Base-by-base conservation (phyloP, 1,140 invertebrate genomes). In the Oryzaephilus surinamensis region DNA sequence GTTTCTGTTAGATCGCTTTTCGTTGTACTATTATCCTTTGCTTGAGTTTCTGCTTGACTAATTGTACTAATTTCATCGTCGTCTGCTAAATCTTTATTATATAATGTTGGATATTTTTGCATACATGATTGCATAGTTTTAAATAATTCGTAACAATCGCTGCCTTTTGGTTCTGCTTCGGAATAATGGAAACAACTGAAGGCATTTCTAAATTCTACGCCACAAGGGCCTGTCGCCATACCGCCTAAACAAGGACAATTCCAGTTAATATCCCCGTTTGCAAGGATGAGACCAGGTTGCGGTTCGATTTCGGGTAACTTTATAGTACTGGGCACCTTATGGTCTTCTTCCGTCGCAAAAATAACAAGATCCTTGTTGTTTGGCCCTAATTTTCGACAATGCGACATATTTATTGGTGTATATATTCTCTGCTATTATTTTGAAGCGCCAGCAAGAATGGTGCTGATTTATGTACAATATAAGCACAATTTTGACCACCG, bases 151-250 rank as follows among this genome's bases (percentile, higher is more conserved):
- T 84, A 83, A 62, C 94, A 97, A 49, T 97, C 88, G 17, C 79
- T 82, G 12, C 70, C 76, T 67, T 74, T 77, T 20, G 65, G 67
- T 46, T 74, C 72, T 20, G 56, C 66, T 52, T 62, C 65, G 36
- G 80, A 84, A 52, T 90, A 88, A 64, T 96, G 91, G 62, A 96
- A 96, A 66, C 93, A 98, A 12, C 85, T 82, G 60, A 97, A 95
- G 1, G 93, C 91, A 45, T 93, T 84, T 33, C 92, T 65, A 62
- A 97, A 97, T 61, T 92, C 80, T 8, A 84, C 66, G 0, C 90
- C 93, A 63, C 94, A 98, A 0, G 94, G 93, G 2, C 93, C 93
- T 3, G 86, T 89, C 4, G 91, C 86, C 84, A 95, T 93, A 10
- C 90, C 89, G 16, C 93, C 93, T 12, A 97, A 70, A 65, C 94